Evolutionary conservation across 2,888 invertebrate genomes (phyloP), one percentile per base, ranked within the genome.

Genomic region (Fragum sueziense): DNA sequence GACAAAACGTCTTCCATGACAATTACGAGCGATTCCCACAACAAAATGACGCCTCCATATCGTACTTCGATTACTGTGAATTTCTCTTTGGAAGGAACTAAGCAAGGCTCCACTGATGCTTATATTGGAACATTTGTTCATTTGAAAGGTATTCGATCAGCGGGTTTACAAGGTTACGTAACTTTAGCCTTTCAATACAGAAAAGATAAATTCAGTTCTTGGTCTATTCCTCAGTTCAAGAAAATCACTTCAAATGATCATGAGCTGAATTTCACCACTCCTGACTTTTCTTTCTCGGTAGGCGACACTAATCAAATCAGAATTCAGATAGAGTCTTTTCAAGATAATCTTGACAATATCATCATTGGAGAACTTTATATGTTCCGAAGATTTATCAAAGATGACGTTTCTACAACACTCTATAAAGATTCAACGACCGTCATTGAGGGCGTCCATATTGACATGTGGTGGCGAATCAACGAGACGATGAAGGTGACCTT

Each of bases 391-490:
- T 31, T 75, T 4, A 71, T 84, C 54, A 73, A 61, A 25, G 65
- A 65, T 9, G 88, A 89, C 22, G 70, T 57, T 20, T 70, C 79
- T 2, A 78, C 69, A 4, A 68, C 68, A 22, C 25, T 85, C 0
- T 86, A 79, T 74, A 68, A 85, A 11, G 86, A 87, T 57, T 77
- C 73, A 0, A 65, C 70, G 22, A 68, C 86, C 3, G 41, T 86
- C 9, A 71, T 88, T 11, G 88, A 89, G 75, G 87, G 82, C 0
- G 80, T 88, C 6, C 76, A 86, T 33, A 77, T 87, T 14, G 89
- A 89, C 65, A 75, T 86, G 70, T 88, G 88, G 88, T 87, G 87
- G 87, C 79, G 87, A 25, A 72, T 81, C 2, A 86, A 87, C 37
- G 85, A 88, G 37, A 81, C 77, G 6, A 88, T 89, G 89, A 81